A percentile compares a stretch with the other conserved stretches of the same genome.
phyloP scores from a whole-genome alignment of 35 echinoderm and acorn worm species.

The Apostichopus parvimensis region DNA sequence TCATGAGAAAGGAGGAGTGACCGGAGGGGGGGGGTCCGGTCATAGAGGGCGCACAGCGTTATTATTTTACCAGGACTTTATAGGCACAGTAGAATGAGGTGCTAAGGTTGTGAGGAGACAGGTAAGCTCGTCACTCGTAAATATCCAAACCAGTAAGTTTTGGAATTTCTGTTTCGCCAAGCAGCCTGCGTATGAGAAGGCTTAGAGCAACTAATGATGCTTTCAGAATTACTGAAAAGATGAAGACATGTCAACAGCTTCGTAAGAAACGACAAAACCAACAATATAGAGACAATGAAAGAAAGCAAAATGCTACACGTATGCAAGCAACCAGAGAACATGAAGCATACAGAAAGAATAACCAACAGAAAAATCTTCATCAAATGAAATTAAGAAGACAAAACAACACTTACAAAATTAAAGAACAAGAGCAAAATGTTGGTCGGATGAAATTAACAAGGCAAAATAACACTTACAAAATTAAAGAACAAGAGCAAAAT shows the following conservation, averaged over 20 bases:
- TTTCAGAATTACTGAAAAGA: neutral
- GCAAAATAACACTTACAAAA: neutral
- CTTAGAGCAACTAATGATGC: neutral
- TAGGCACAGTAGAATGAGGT: no score
- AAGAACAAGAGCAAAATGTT: constrained; percentile 18
- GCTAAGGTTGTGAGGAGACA: no score
- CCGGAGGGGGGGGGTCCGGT: no score
- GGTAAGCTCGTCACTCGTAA: no score
- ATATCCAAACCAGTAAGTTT: no score
- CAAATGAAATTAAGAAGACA: neutral
- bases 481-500: constrained; percentile 23
- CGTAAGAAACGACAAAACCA: neutral
- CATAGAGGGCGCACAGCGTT: no score
- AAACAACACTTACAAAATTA: neutral
- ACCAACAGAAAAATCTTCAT: neutral
- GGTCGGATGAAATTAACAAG: constrained; percentile 1
- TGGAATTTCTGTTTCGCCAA: no score
- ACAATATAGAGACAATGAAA: neutral
- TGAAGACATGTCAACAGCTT: neutral
- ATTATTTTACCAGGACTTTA: no score
- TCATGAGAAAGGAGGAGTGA: no score
- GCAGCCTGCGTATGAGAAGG: neutral
- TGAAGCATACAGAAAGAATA: neutral
- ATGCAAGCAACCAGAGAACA: neutral
- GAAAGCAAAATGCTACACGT: neutral